Evolutionary conservation across 2,113 vertebrate genomes (phyloP).

Genomic region (Mus pahari): DNA sequence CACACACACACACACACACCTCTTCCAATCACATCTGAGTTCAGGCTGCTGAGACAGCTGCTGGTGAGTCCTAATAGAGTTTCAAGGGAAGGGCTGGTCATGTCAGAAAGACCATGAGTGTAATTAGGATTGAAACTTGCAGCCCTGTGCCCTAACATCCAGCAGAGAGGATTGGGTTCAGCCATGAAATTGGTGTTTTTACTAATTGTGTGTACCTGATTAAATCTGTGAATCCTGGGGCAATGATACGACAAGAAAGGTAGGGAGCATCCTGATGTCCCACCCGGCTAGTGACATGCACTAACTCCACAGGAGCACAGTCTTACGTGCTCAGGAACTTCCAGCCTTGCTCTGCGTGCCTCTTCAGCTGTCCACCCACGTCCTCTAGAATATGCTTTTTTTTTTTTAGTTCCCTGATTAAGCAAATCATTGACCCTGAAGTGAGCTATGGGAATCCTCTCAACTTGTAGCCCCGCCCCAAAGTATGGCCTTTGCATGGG

Average conservation of each 20-base stretch:
- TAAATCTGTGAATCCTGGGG: not conserved
- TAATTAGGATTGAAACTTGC: not conserved
- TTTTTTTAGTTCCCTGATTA: slow-evolving; percentile 8
- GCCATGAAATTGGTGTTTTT: not conserved
- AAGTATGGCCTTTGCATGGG: not conserved
- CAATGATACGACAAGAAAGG: not conserved
- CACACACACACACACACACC: not conserved
- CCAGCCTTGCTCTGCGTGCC: not conserved
- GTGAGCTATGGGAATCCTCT: not conserved
- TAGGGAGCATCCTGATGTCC: not conserved
- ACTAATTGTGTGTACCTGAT: not conserved
- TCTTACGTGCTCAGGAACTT: not conserved
- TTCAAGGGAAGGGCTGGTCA: not conserved
- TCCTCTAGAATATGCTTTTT: not conserved
- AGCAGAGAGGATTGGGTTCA: not conserved
- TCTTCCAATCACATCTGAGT: not conserved
- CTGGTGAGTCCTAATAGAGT: not conserved
- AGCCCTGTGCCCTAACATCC: not conserved
- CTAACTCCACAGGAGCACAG: too few species aligned
- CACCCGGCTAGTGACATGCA: not conserved
- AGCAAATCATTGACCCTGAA: not conserved
- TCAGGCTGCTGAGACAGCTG: not conserved
- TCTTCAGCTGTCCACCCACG: not conserved
- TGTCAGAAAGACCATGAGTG: not conserved
- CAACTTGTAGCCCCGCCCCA: not conserved